Conservation (phyloP, 2,113 vertebrate genomes). For the Pteropus alecto region DNA sequence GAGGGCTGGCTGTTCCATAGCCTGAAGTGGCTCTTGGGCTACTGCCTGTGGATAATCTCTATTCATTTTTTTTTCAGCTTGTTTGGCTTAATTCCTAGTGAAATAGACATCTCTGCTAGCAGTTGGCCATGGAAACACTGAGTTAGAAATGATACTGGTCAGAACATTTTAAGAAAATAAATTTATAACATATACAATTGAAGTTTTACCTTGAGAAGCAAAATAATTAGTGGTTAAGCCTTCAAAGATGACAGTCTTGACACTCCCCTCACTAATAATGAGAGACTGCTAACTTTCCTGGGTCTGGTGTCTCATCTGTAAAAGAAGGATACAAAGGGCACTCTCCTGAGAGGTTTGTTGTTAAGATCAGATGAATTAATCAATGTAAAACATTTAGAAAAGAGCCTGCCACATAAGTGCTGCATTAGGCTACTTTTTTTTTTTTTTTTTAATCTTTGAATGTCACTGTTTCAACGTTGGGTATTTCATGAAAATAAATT, state of each 20-base stretch:
- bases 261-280: not conserved
- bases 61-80: not conserved
- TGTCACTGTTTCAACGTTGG: not conserved
- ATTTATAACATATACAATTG: not conserved
- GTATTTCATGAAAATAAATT: not conserved
- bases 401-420: not conserved
- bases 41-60: not conserved
- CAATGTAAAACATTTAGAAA: constrained; percentile 13
- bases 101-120: not conserved
- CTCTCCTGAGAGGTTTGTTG: not conserved
- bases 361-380: not conserved
- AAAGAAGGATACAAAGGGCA: not conserved
- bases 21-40: not conserved
- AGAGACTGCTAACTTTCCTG: not conserved
- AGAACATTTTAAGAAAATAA: constrained; percentile 17
- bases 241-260: not conserved
- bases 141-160: not conserved
- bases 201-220: not conserved
- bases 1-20: not conserved
- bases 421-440: not conserved
- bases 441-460: not conserved
- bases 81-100: constrained; percentile 47
- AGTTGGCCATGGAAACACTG: not conserved
- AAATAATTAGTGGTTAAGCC: not conserved
- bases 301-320: not conserved